Base-by-base conservation (phyloP, 1,140 invertebrate species). In the Triops cancriformis region DNA sequence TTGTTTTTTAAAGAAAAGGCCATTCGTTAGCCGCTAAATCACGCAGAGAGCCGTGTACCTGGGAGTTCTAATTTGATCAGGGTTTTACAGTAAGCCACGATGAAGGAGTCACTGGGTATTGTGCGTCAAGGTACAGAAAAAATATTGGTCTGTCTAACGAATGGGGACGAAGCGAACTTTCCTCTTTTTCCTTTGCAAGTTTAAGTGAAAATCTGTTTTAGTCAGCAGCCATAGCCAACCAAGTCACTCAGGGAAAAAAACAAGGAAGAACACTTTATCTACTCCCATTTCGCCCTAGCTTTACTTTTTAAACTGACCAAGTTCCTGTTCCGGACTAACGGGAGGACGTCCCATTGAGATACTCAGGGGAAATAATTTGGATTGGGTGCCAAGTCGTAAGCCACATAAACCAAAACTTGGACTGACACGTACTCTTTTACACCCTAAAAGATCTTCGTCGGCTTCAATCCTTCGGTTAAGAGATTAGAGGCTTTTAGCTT, bases 281-380 rank as follows among this genome's bases (percentile, higher is more conserved):
- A 18, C 14, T 64, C 51, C n/a, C 14, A 23, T 64, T 64, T 64
- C 18, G 51, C 31, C 31, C 7, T 64, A 23, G 51, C 51, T 1
- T 64, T 64, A 14, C 45, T 23, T 23, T 64, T 23, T 23, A 64
- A n/a, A 23, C 51, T 64, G 51, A 64, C 51, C 51, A 64, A 64
- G 51, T 64, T 64, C 51, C 51, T 64, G 51, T 64, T 64, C 51
- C 51, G 51, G 51, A 64, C 51, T 64, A 64, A 23, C 51, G 51
- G 51, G 31, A 37, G 14, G 51, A 64, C 51, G 51, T 18, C 51
- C 51, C 51, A 14, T 14, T 14, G 23, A 9, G 51, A 18, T 10
- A n/a, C 51, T n/a, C 51, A 2, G 23, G 51, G 51, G 51, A 64
- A 64, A 64, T 64, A 64, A 64, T 64, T 64, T 64, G 51, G 51